Base-by-base conservation (phyloP, 2,888 invertebrate species). In the Bellardia pandia region DNA sequence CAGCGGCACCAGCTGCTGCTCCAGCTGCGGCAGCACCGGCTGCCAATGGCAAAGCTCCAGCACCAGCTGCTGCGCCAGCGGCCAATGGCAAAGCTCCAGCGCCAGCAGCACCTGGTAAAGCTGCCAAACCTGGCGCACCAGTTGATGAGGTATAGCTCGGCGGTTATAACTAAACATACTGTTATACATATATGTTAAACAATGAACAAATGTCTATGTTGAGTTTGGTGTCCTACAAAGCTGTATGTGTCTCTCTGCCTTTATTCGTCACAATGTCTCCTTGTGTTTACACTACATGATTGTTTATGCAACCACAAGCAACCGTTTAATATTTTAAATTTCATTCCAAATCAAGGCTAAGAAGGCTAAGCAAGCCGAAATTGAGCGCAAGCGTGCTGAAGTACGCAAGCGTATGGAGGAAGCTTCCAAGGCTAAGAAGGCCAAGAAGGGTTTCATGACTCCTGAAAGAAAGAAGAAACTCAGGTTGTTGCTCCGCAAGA, bases 391-490 rank as follows among this genome's bases (percentile, higher is more conserved):
- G 96, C 98, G 99, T 95, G 99, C 99, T 94, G 99, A 99, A 95
- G 99, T 99, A 94, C 97, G 99, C 94, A 98, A 98, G 95, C 98
- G 99, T 94, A 97, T 99, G 96, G 99, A 99, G 95, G 99, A 99
- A 94, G 98, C 98, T 95, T 98, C 98, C 94, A 98, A 98, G 94
- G 98, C 98, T 94, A 99, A 99, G 95, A 99, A 98, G 95, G 98
- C 98, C 94, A 99, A 99, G 97, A 99, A 99, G 95, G 99, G 99
- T 96, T 99, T 99, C 96, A 99, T 99, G 98, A 99, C 99, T 93
- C 99, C 99, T 89, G 99, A 99, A 95, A 98, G 99, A 95, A 99
- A 99, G 97, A 99, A 99, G 98, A 99, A 99, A 95, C 98, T 99
- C 94, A 97, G 99, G 96, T 96, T 99, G 95, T 95, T 99, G 96